A percentile compares a stretch with the other conserved stretches of the same genome.
Evolutionary conservation across 2,113 vertebrate species (phyloP).

Genomic region (Corythaixoides concolor): DNA sequence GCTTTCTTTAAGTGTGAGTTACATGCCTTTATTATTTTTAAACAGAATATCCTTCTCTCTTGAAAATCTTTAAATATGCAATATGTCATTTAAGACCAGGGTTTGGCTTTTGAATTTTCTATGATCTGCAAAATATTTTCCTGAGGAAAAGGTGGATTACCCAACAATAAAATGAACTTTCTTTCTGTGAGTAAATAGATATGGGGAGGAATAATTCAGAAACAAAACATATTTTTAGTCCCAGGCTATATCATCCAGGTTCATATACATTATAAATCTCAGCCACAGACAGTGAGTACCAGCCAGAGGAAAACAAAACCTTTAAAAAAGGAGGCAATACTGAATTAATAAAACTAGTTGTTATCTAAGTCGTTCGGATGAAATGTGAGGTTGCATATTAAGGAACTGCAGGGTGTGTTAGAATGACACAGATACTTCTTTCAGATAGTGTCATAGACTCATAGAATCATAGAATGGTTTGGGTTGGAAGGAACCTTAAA

Average conservation of each 20-base stretch:
- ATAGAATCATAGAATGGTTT: too few relatives aligned
- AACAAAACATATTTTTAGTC: neutral
- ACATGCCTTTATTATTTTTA: neutral
- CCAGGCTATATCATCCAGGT: neutral
- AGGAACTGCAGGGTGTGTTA: neutral
- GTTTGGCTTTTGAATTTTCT: conserved; percentile 24
- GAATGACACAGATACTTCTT: neutral
- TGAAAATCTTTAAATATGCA: neutral
- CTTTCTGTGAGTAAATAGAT: neutral
- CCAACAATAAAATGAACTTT: neutral
- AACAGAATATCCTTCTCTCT: neutral
- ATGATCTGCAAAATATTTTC: conserved; percentile 20
- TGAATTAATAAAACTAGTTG: neutral
- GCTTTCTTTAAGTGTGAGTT: neutral
- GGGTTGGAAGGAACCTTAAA: too few relatives aligned
- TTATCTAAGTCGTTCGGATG: neutral
- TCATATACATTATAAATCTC: neutral
- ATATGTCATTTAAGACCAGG: neutral
- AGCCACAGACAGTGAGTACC: neutral
- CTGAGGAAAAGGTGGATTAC: neutral
- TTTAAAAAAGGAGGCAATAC: neutral
- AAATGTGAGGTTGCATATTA: fast-evolving
- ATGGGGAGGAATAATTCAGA: neutral
- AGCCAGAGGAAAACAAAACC: neutral
- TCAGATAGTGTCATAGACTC: neutral